Conservation (phyloP, 1,140 invertebrate genomes). For the Nephotettix cincticeps region DNA sequence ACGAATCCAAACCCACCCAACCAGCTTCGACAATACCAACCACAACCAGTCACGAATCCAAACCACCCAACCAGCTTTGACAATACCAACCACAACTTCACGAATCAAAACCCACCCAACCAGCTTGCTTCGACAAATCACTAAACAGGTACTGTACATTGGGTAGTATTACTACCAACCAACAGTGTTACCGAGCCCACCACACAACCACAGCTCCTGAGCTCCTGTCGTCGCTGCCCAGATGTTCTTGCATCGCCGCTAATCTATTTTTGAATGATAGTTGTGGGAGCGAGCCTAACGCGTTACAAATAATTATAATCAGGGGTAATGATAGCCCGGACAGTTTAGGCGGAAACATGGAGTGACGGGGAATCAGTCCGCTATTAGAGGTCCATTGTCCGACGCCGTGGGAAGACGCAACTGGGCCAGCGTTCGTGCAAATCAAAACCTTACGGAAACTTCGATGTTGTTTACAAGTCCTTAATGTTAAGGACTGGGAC, state of each 20-base stretch:
- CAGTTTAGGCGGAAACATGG: conserved; percentile 13
- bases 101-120: neutral
- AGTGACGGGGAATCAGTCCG: conserved; percentile 3
- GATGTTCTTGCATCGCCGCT: neutral
- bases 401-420: too few species aligned
- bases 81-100: neutral
- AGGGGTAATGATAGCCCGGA: conserved; percentile 11
- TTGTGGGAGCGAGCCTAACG: conserved; percentile 18
- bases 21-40: too few species aligned
- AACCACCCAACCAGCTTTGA: neutral
- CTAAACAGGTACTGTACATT: too few species aligned
- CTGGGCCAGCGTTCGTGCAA: too few species aligned
- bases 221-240: neutral
- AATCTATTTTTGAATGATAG: conserved; percentile 28
- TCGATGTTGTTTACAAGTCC: too few species aligned
- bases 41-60: too few species aligned
- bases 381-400: conserved; percentile 18
- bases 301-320: conserved; percentile 29
- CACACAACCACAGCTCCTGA: neutral
- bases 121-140: too few species aligned
- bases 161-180: too few species aligned
- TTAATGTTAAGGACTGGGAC: too few species aligned
- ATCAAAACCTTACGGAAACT: too few species aligned
- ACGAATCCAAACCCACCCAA: too few species aligned
- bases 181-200: too few species aligned